These are phyloP conservation scores for Thalassaphorura encarpata DNA, from an alignment of 1,140 invertebrate species.

Conservation along the genomic window DNA sequence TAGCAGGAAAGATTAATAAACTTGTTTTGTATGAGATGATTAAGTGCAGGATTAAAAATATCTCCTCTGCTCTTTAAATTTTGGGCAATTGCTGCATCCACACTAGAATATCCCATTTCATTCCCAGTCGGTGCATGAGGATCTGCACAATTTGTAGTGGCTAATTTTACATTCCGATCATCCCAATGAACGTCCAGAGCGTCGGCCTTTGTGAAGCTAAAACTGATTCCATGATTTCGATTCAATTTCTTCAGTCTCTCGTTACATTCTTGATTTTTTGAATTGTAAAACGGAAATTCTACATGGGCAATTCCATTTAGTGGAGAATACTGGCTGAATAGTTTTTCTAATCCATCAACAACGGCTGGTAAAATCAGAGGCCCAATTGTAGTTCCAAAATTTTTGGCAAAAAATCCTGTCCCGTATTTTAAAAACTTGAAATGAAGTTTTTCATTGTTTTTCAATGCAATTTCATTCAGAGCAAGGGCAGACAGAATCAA, in stretches of 20 bases:
- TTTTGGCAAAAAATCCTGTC: conserved; percentile 15
- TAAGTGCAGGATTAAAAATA: conserved; percentile 16
- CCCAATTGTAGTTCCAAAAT: not conserved
- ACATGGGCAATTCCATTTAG: not conserved
- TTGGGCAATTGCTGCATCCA: conserved; percentile 12
- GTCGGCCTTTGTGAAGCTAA: conserved; percentile 8
- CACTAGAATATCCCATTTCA: conserved; percentile 12
- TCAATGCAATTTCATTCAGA: conserved; percentile 2
- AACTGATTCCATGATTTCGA: not conserved
- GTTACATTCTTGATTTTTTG: not conserved
- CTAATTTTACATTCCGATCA: conserved; percentile 2
- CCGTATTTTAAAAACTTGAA: conserved; percentile 20
- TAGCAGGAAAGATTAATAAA: too few relatives aligned
- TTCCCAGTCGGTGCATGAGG: conserved; percentile 11
- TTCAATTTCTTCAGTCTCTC: conserved; percentile 6
- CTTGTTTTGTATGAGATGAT: not conserved
- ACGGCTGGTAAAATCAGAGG: conserved; percentile 2
- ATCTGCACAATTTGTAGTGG: conserved; percentile 17
- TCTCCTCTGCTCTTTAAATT: conserved; percentile 14
- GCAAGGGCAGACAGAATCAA: conserved; percentile 7
- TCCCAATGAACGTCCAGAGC: conserved; percentile 4
- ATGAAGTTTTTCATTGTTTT: not conserved
- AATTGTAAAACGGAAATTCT: conserved; percentile 17
- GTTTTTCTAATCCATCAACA: conserved; percentile 3
- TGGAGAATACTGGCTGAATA: not conserved